Conservation (phyloP, 2,797 vertebrate species). For the Micrastur ruficollis region DNA sequence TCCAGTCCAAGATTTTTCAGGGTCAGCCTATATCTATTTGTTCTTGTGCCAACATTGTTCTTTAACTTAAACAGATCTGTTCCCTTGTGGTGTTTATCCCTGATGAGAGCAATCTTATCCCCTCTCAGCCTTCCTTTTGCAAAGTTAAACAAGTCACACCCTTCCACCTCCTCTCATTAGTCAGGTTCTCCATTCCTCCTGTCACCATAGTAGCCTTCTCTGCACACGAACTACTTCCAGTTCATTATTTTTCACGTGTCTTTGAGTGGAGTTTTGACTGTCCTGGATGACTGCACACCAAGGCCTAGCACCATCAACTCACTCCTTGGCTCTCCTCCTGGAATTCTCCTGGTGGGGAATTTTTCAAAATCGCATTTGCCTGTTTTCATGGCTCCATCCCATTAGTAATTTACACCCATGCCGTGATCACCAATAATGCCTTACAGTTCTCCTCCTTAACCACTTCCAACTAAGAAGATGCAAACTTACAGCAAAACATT, state of each 20-base stretch:
- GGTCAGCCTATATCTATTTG: conserved; percentile 14
- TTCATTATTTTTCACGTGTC: neutral
- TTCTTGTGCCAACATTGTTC: conserved; percentile 44
- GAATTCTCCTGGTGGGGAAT: neutral
- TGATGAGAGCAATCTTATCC: neutral
- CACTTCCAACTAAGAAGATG: neutral
- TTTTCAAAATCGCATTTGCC: neutral
- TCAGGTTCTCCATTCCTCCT: neutral
- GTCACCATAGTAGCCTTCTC: neutral
- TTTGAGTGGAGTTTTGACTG: neutral
- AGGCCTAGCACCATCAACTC: neutral
- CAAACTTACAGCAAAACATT: neutral
- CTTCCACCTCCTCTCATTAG: neutral
- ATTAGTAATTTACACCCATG: neutral
- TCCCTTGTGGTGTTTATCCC: neutral
- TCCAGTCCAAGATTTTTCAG: neutral
- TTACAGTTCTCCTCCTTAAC: neutral
- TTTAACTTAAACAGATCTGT: conserved; percentile 35
- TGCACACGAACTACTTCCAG: neutral
- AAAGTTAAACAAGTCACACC: conserved; percentile 10
- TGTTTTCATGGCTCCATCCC: neutral
- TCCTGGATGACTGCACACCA: neutral
- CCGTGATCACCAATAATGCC: neutral
- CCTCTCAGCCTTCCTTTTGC: neutral
- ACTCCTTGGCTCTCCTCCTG: fast-evolving